Evolutionary conservation across 2,797 vertebrate species (phyloP).

Genomic region (Chaenodraco wilsoni): DNA sequence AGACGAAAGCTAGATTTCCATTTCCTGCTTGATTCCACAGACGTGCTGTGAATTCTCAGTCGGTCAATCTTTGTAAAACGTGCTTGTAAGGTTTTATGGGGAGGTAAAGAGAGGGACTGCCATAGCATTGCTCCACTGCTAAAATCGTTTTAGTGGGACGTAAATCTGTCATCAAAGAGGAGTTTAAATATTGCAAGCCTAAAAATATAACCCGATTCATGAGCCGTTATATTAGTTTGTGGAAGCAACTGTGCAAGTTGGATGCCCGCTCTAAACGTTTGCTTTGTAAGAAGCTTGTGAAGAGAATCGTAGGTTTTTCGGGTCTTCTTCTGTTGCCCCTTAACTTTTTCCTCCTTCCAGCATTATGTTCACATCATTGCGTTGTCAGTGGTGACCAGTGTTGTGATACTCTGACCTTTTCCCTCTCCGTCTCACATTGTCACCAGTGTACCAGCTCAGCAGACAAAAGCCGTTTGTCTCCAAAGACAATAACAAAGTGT

Average conservation of each 20-base stretch:
- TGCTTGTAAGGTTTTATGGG: constrained; percentile 41
- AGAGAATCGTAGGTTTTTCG: not conserved
- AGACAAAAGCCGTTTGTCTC: constrained; percentile 10
- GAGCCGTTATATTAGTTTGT: constrained; percentile 1
- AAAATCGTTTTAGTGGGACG: not conserved
- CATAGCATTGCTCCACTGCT: not conserved
- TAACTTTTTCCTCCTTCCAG: not conserved
- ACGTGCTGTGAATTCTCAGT: constrained; percentile 22
- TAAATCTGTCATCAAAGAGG: constrained; percentile 53
- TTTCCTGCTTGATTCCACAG: not conserved
- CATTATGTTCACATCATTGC: not conserved
- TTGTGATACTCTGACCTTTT: not conserved
- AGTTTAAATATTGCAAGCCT: constrained; percentile 37
- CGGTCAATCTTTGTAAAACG: constrained; percentile 12
- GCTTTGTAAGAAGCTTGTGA: not conserved
- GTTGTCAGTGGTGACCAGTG: not conserved
- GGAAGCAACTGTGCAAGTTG: not conserved
- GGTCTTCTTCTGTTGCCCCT: not conserved
- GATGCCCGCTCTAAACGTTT: not conserved
- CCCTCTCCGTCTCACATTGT: not conserved
- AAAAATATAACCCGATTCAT: constrained; percentile 45
- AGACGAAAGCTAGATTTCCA: not conserved
- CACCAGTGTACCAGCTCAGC: not conserved
- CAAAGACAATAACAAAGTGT: constrained; percentile 11
- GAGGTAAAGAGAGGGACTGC: not conserved